Base-by-base conservation (phyloP, 1,140 invertebrate genomes). In the Theocolax elegans region DNA sequence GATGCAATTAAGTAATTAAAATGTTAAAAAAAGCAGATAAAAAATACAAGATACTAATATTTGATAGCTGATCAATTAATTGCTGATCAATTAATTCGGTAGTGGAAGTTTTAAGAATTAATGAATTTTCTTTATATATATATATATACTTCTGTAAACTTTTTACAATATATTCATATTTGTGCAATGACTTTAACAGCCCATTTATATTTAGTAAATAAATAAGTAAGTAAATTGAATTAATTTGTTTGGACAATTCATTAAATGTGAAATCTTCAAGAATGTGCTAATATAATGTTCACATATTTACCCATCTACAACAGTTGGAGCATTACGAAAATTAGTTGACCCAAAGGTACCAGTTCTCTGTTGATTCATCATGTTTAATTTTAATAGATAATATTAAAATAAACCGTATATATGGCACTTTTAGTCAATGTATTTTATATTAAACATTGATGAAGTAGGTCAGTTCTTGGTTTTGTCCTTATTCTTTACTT, bases 331-430 rank as follows among this genome's bases (percentile, higher is more conserved):
- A 70, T 76, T 78, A 54, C 75, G 74, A 62, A 83, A 79, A 19
- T 80, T 74, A 48, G 77, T 79, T 21, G 51, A 72, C 35, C 71
- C 73, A 54, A 67, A 27, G 2, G 12, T 13, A 66, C 67, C 77
- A 25, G 59, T 60, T 76, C 73, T 75, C 64, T 79, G 77, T 67
- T 79, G 74, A 68, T 80, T 77, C 76, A 77, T 77, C 66, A 73
- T 76, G 9, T 25, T 65, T 59, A 2, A 6, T 69, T 53, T 27
- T 1, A 44, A 27, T 42, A 2, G 40, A 51, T 1, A n/a, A 40
- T 44, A 62, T 46, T 9, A 23, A 63, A 63, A 19, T 3, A 35
- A 42, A 29, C 13, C 12, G 1, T 46, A 12, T 40, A 29, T 60
- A 4, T 46, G n/a, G 35, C 35, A 40, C 35, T 58, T 42, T 40